phyloP scores from a whole-genome alignment of 2,797 vertebrate genomes.

The Cottoperca gobio region DNA sequence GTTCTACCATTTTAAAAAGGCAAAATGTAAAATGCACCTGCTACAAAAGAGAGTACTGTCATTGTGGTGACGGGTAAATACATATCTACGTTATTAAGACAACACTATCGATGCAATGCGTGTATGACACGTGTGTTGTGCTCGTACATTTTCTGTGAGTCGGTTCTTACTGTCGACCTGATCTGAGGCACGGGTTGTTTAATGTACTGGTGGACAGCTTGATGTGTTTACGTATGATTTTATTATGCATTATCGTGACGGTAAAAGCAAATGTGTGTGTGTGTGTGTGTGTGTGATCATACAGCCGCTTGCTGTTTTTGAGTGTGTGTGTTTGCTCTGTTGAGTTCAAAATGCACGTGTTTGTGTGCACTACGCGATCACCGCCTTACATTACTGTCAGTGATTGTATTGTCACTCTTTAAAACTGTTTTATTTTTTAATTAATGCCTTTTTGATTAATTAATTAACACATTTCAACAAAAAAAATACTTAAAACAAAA shows the following conservation, averaged over 20 bases:
- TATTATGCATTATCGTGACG: not conserved
- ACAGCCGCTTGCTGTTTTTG: not conserved
- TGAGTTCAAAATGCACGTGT: not conserved
- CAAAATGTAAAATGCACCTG: constrained; percentile 10
- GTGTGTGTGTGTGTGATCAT: not conserved
- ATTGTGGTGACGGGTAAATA: constrained; percentile 10
- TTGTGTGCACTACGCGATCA: too few species aligned
- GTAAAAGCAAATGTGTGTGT: not conserved
- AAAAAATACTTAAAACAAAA: not conserved
- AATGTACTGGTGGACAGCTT: not conserved
- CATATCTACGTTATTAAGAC: constrained; percentile 14
- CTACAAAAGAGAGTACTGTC: constrained; percentile 8
- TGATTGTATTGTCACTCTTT: not conserved
- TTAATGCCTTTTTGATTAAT: not conserved
- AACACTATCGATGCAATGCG: not conserved
- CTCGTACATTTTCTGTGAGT: not conserved
- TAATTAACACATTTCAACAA: not conserved
- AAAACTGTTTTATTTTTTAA: not conserved
- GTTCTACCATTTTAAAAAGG: constrained; percentile 17
- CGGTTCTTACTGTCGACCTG: not conserved
- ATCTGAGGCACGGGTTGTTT: not conserved
- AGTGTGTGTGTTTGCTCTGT: not conserved
- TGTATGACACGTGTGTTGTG: not conserved
- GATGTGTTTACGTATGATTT: not conserved
- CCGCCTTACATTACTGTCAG: not conserved